Evolutionary conservation across 2,113 vertebrate species (phyloP), one percentile per base, ranked within the genome.

Genomic region (Athene noctua): DNA sequence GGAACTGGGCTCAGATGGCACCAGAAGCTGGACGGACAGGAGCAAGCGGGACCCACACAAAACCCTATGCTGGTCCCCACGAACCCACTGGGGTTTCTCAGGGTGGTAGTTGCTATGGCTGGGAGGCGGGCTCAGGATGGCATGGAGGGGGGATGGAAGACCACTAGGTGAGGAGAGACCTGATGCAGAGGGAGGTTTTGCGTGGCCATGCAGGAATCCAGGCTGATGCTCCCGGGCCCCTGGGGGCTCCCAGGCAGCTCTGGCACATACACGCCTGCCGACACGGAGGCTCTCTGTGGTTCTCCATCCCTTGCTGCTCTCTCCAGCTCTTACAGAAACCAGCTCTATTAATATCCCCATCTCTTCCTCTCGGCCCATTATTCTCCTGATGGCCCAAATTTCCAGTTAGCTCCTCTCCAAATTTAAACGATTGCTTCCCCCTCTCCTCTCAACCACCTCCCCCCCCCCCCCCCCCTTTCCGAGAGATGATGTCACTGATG

Each of bases 321-420:
- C 91, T 77, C 81, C 59, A 42, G 87, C 88, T 93, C 93, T 97
- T 96, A 92, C 94, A 96, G 95, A 96, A 97, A 94, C 42, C 83
- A 29, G 49, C 47, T 92, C 96, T 96, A 96, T 96, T 97, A 96
- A 96, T 97, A 96, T 85, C 91, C 72, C 83, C 72, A 36, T 40
- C 57, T 86, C 96, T 96, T 94, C 95, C 85, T 93, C 95, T 66
- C n/a, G 46, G 81, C 75, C 92, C 90, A 93, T 92, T 88, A 94
- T 95, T 89, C 93, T 94, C 70, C 79, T 74, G 95, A 90, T 74
- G 90, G 95, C 68, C 96, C 94, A 95, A 95, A 95, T 96, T 97
- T 97, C 97, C 95, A 97, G 96, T 97, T 90, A 97, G 96, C 91
- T 96, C 96, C 90, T 89, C 93, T 96, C 94, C 96, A 91, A 96